A percentile compares a stretch with the other conserved stretches of the same genome.
Conservation (phyloP, 2,888 invertebrate species). For the Athalia cordata region DNA sequence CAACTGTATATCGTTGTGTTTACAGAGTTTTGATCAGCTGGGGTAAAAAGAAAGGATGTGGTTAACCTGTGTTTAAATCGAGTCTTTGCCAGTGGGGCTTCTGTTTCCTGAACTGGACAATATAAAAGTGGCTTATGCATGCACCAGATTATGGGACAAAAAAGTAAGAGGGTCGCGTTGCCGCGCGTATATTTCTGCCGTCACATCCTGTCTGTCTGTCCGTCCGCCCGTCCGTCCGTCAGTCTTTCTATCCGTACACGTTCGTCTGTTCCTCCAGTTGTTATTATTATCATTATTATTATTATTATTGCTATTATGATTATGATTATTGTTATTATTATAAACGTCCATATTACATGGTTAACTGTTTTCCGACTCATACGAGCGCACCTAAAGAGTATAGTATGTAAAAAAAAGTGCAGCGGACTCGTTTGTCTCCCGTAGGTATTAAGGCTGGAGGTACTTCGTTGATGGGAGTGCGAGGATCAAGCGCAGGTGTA, state of each 20-base stretch:
- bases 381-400: neutral
- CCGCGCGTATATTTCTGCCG: conserved; percentile 47
- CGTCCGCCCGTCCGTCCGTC: conserved; percentile 33
- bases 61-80: conserved; percentile 70
- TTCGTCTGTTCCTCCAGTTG: neutral
- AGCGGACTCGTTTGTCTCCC: neutral
- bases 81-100: conserved; percentile 70
- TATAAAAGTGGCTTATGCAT: conserved; percentile 29
- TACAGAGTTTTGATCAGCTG: neutral
- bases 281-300: neutral
- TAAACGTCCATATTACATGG: conserved; percentile 18
- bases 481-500: too few relatives aligned
- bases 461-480: too few relatives aligned
- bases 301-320: neutral
- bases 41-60: conserved; percentile 67
- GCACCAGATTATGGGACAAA: conserved; percentile 39
- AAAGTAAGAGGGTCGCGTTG: conserved; percentile 25
- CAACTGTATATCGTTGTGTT: neutral
- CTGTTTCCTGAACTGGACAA: conserved; percentile 67
- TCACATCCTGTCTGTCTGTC: conserved; percentile 59
- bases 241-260: neutral
- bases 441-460: neutral
- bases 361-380: conserved; percentile 2
- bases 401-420: neutral
- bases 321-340: conserved; percentile 14